phyloP scores from a whole-genome alignment of 2,797 vertebrate genomes.

The Nannoperca obscura region DNA sequence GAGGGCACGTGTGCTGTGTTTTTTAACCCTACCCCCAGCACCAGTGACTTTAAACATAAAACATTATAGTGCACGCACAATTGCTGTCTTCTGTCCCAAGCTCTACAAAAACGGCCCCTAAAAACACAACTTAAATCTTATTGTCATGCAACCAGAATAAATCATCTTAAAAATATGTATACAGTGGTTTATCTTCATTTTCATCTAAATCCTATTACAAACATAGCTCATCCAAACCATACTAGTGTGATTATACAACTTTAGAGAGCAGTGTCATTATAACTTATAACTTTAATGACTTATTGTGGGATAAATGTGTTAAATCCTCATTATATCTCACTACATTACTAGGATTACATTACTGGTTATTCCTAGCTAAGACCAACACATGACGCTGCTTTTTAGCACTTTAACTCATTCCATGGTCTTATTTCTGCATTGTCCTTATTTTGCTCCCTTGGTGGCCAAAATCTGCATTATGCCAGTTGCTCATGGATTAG shows the following conservation, averaged over 20 bases:
- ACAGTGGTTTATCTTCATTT: neutral
- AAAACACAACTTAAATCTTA: neutral
- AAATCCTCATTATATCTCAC: neutral
- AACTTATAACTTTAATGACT: conserved; percentile 6
- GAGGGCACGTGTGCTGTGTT: no score
- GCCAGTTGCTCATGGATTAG: conserved; percentile 45
- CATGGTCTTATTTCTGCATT: conserved; percentile 8
- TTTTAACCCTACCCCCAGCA: no score
- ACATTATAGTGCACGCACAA: neutral
- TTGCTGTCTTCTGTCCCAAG: neutral
- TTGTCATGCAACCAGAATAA: neutral
- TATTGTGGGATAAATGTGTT: neutral
- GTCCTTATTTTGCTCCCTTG: conserved; percentile 18
- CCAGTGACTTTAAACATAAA: neutral
- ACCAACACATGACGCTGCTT: neutral
- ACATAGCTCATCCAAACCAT: neutral
- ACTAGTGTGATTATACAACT: neutral
- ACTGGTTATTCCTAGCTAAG: neutral
- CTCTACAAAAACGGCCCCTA: neutral
- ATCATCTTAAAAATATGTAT: neutral
- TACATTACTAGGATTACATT: neutral
- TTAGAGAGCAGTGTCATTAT: neutral
- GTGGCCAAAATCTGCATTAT: conserved; percentile 23
- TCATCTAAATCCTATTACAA: neutral
- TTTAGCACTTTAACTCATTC: conserved; percentile 1